Base-by-base conservation (phyloP, 2,888 invertebrate species). In the Pyrgus malvae region DNA sequence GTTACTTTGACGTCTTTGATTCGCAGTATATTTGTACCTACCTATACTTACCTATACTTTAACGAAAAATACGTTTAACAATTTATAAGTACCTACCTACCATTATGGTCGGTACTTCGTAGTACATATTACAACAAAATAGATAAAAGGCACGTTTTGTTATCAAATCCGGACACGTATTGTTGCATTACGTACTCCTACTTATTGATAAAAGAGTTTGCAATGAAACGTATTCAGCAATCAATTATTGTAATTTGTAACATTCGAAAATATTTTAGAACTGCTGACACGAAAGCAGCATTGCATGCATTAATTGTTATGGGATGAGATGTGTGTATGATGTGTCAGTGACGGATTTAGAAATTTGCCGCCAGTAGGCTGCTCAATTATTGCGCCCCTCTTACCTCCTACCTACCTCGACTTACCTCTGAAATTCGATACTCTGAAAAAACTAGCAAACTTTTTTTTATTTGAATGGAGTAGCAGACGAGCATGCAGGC, bases 221-320 rank as follows among this genome's bases (percentile, higher is more conserved):
- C 48, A 48, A 55, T 55, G 16, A 31, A 41, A 57, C 19, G 5
- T 38, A 11, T n/a, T 11, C 23, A 31, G 31, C 31, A 31, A 41
- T 41, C 49, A 21, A 27, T 45, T 19, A 3, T 44, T 33, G 35
- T 51, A 38, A 44, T 14, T 37, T 9, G 21, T 29, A 11, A 38
- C n/a, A n/a, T n/a, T n/a, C n/a, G n/a, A 48, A 53, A 45, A 38
- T 14, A 8, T 31, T 38, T 51, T 57, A 62, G 62, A 44, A 56
- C 66, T 65, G 60, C 51, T 62, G 59, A 62, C 60, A 45, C 14
- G 27, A 33, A 17, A 19, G 35, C 27, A 23, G 21, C n/a, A 40
- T 29, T 21, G 33, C 2, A 25, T 23, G 25, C 16, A 35, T 33
- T 76, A 74, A 80, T 77, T 77, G 71, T 78, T 78, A 77, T 76